A percentile compares a stretch with the other conserved stretches of the same genome.
Conservation (phyloP, 2,797 vertebrate species). For the Bovichtus diacanthus region DNA sequence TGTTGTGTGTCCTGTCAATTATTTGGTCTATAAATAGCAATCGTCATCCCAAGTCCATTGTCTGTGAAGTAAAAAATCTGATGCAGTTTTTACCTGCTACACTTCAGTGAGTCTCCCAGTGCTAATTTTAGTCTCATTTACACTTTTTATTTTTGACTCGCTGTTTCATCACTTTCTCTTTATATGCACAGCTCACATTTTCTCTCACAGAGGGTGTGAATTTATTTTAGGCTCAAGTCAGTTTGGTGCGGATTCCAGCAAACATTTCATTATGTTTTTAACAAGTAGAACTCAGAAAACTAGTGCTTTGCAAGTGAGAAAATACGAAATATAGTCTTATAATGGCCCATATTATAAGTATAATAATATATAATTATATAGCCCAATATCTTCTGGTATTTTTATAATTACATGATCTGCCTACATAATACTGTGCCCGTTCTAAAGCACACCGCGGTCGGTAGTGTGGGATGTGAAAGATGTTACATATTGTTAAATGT, state of each 20-base stretch:
- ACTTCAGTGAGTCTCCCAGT: slow-evolving; percentile 25
- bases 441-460: not conserved
- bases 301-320: too few relatives aligned
- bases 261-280: not conserved
- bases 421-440: not conserved
- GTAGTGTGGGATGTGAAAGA: not conserved
- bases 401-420: not conserved
- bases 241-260: slow-evolving; percentile 10
- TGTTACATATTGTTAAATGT: slow-evolving; percentile 4
- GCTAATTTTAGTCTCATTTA: slow-evolving; percentile 41
- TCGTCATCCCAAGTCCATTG: too few relatives aligned
- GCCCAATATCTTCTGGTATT: too few relatives aligned
- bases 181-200: not conserved
- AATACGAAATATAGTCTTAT: too few relatives aligned
- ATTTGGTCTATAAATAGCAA: not conserved
- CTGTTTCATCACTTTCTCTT: slow-evolving; percentile 20
- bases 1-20: not conserved
- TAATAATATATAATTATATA: too few relatives aligned
- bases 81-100: slow-evolving; percentile 2
- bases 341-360: too few relatives aligned
- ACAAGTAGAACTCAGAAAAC: not conserved
- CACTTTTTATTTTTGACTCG: slow-evolving; percentile 11
- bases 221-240: slow-evolving; percentile 34
- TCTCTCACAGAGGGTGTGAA: not conserved
- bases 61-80: not conserved